These are phyloP conservation scores for Phengaris alcon DNA, from an alignment of 2,888 invertebrate species.

Conservation along the genomic window DNA sequence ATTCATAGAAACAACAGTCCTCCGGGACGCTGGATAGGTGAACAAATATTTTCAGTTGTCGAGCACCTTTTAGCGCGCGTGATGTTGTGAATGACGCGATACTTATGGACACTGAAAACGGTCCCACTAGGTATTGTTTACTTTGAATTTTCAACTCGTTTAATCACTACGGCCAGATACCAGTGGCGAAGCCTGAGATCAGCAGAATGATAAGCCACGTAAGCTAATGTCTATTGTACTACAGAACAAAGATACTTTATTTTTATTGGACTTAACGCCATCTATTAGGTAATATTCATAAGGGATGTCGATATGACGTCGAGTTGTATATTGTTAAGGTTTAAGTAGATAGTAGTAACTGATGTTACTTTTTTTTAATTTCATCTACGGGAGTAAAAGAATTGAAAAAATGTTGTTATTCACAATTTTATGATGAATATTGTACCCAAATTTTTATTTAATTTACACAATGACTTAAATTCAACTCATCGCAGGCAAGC, in stretches of 20 bases:
- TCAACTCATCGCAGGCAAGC: background rate
- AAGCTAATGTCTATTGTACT: too few relatives aligned
- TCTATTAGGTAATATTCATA: too few relatives aligned
- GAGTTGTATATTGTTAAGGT: too few relatives aligned
- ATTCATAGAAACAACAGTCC: conserved; percentile 79
- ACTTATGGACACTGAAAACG: conserved; percentile 28
- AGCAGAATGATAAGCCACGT: too few relatives aligned
- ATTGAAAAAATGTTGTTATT: background rate
- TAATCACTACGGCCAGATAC: too few relatives aligned
- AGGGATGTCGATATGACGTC: too few relatives aligned
- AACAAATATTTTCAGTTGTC: conserved; percentile 71
- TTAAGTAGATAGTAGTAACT: background rate
- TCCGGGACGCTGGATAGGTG: conserved; percentile 65
- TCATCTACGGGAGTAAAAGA: background rate
- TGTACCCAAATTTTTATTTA: background rate
- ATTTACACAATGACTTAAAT: background rate
- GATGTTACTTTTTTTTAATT: background rate
- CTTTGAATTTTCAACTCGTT: background rate
- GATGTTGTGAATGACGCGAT: conserved; percentile 45
- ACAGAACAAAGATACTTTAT: too few relatives aligned
- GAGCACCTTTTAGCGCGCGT: conserved; percentile 66
- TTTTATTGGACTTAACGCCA: too few relatives aligned
- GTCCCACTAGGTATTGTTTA: background rate
- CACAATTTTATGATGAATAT: background rate
- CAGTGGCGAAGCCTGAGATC: too few relatives aligned